phyloP scores from a whole-genome alignment of 92 coral and sea anemone species.

The Zoanthus gigantus region DNA sequence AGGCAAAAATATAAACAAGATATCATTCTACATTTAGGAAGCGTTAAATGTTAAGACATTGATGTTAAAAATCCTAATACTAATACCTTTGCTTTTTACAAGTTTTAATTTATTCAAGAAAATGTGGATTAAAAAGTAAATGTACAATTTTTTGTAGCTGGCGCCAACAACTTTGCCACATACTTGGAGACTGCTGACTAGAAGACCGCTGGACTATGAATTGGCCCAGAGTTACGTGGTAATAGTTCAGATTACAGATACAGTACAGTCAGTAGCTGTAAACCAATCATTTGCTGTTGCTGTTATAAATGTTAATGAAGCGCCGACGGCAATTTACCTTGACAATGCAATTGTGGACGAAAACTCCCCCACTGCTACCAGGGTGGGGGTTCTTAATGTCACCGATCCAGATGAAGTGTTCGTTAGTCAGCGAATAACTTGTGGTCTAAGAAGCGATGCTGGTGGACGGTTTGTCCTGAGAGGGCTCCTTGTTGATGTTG shows the following conservation, averaged over 20 bases:
- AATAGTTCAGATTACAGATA: slow-evolving; percentile 57
- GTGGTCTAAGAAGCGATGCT: slow-evolving; percentile 73
- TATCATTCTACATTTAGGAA: too few relatives aligned
- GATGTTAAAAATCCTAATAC: too few relatives aligned
- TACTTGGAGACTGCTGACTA: slow-evolving; percentile 71
- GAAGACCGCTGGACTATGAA: slow-evolving; percentile 72
- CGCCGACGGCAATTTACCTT: slow-evolving; percentile 67
- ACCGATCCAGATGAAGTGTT: slow-evolving; percentile 68
- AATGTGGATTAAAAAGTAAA: background rate
- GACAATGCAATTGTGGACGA: slow-evolving; percentile 56
- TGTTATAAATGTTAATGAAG: slow-evolving; percentile 77
- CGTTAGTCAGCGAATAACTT: slow-evolving; percentile 63
- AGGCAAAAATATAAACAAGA: too few relatives aligned
- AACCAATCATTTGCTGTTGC: slow-evolving; percentile 72
- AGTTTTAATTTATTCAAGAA: background rate
- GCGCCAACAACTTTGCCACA: slow-evolving; percentile 46
- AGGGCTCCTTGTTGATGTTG: slow-evolving; percentile 56
- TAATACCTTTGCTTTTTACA: too few relatives aligned
- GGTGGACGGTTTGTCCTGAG: slow-evolving; percentile 74
- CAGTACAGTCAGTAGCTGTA: slow-evolving; percentile 50
- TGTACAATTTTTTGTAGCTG: slow-evolving; percentile 19
- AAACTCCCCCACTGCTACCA: slow-evolving; percentile 63
- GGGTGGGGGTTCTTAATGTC: slow-evolving; percentile 63
- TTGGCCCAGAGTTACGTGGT: slow-evolving; percentile 50
- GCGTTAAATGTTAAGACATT: too few relatives aligned